Evolutionary conservation across 2,797 vertebrate genomes (phyloP), one percentile per base, ranked within the genome.

Genomic region (Tenualosa ilisha): DNA sequence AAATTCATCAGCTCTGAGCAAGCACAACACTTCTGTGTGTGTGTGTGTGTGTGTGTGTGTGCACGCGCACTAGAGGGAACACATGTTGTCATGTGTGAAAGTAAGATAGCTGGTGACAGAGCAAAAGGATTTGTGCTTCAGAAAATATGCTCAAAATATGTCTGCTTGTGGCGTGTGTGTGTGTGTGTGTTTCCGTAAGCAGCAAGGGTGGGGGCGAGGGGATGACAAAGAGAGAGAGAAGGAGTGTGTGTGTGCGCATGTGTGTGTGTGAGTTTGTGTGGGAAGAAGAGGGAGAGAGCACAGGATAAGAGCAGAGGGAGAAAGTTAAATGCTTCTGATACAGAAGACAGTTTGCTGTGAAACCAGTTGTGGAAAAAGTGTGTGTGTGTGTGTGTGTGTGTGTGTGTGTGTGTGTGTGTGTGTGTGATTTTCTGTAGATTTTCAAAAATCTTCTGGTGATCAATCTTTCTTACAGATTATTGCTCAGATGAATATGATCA

Each of bases 121-220:
- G 65, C 65, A 26, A 72, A 72, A 72, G 31, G 26, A 72, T 72
- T 31, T 72, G 65, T 40, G 61, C 63, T 65, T 75, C 37, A 37
- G 37, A 43, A 75, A 75, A 75, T 75, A 17, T 37, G 37, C 68
- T 85, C 79, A 43, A 79, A 75, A 82, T 82, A 40, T 83, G 84
- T 89, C 63, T 87, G 86, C 84, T 82, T 86, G 86, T 81, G 75
- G 53, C 24, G 51, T 31, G 43, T 84, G 82, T 79, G 85, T 20
- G 3, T 90, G 85, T 86, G 53, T 75, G 83, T 65, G 83, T 59
- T 59, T 59, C 56, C 5, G 22, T 59, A 59, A 59, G 56, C 56
- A 46, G 46, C 31, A 31, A 31, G 7, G 46, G 7, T 46, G 46
- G 46, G 46, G 46, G 31, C 31, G 53, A n/a, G 20, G 22, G 20